A percentile compares a stretch with the other conserved stretches of the same genome.
Conservation (phyloP, 1,140 invertebrate species). For the Arion vulgaris region DNA sequence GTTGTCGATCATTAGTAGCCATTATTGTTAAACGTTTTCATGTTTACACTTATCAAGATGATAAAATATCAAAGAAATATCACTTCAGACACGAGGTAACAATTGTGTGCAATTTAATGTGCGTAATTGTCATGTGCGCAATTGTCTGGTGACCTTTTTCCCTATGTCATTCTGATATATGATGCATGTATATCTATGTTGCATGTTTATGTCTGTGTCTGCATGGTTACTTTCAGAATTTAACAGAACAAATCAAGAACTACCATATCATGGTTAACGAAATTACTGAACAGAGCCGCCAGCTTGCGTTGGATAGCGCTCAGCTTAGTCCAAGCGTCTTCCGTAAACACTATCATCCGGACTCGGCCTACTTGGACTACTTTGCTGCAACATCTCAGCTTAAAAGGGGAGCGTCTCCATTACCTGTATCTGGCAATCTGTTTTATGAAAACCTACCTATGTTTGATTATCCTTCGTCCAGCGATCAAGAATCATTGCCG, state of each 20-base stretch:
- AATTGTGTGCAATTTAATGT: no score
- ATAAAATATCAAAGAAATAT: no score
- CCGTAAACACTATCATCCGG: conserved; percentile 51
- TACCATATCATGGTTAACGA: conserved; percentile 66
- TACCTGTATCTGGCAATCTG: background rate
- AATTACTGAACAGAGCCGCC: conserved; percentile 63
- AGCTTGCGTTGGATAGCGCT: conserved; percentile 53
- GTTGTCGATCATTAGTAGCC: no score
- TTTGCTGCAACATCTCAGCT: conserved; percentile 12
- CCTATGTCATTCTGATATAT: no score
- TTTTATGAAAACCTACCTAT: conserved; percentile 20
- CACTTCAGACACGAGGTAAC: no score
- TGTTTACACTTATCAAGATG: no score
- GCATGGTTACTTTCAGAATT: conserved; percentile 62
- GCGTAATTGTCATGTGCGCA: no score
- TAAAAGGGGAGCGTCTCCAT: conserved; percentile 2
- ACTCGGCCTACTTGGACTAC: conserved; percentile 40
- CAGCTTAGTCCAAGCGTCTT: conserved; percentile 53
- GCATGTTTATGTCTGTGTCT: conserved; percentile 10
- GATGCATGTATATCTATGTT: background rate
- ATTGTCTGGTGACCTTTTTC: no score
- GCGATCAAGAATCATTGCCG: background rate
- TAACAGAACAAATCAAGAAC: conserved; percentile 68
- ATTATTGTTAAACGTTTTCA: no score
- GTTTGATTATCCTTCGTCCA: background rate